A percentile compares a stretch with the other conserved stretches of the same genome.
These are phyloP conservation scores for Callinectes sapidus DNA, from an alignment of 2,888 invertebrate species.

Conservation along the genomic window DNA sequence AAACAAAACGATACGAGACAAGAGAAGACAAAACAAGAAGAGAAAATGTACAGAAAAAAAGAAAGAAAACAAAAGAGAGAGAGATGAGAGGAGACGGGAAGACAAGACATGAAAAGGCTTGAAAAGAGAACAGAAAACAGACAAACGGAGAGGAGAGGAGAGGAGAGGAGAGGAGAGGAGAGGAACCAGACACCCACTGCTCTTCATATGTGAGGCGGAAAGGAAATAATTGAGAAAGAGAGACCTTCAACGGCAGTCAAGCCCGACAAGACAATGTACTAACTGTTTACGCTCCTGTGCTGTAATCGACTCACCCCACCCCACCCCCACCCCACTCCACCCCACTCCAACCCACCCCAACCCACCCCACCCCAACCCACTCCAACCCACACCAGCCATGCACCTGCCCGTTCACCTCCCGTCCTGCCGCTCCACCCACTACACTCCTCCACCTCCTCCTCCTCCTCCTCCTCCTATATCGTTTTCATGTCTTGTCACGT, in stretches of 20 bases:
- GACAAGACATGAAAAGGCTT: no score
- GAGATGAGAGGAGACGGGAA: no score
- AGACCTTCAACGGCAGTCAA: conserved; percentile 13
- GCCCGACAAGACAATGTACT: conserved; percentile 2
- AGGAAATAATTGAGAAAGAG: conserved; percentile 12
- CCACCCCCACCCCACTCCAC: neutral
- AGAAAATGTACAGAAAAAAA: no score
- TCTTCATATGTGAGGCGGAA: neutral
- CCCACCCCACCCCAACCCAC: neutral
- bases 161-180: neutral
- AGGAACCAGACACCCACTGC: neutral
- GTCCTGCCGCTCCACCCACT: neutral
- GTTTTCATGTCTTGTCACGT: neutral
- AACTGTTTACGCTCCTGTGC: neutral
- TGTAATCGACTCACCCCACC: neutral
- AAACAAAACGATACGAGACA: no score
- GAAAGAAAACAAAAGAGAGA: no score
- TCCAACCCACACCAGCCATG: neutral
- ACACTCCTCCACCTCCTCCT: neutral
- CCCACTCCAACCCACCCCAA: neutral
- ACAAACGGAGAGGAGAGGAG: neutral
- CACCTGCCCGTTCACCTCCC: neutral
- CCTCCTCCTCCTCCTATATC: neutral
- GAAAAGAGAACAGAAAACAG: no score
- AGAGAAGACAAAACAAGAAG: no score